Evolutionary conservation across 2,113 vertebrate genomes (phyloP), one percentile per base, ranked within the genome.

Genomic region (Heterotis niloticus): DNA sequence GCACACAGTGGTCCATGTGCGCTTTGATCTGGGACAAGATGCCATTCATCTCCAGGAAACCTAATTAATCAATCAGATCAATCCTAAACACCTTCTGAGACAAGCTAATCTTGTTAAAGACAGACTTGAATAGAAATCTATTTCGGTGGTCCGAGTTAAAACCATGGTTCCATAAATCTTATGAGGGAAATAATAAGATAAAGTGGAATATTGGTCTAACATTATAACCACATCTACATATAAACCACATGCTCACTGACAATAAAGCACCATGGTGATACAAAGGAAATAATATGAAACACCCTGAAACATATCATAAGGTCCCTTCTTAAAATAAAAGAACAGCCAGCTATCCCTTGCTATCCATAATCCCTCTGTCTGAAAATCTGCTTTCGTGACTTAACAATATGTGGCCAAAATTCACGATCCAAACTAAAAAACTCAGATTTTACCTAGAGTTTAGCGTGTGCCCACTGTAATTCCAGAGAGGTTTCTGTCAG

Each of bases 61-160:
- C 78, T 76, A 80, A 90, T 82, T 65, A 86, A 88, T 89, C 89
- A 73, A 90, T 90, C 76, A 77, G 79, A 88, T 91, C 87, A 87
- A 88, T 84, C 73, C 73, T 84, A 23, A 72, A 81, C 83, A 80
- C 84, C 77, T 75, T 80, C 77, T 77, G 74, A 86, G 86, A 82
- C 83, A 87, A 87, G 87, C 81, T 57, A 86, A 83, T 82, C 86
- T 85, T 81, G 81, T 84, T 84, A 83, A 83, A 86, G 85, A 80
- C 72, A 76, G 44, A 75, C 85, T 84, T 76, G 34, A 34, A 59
- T 64, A 64, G 57, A 62, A n/a, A 60, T 75, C 59, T 75, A 28
- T 64, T 26, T 62, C 24, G 23, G 54, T 28, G 24, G 24, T 52
- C 52, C 54, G 28, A 60, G 54, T 57, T 62, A 11, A 57, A 26